Percentiles rank a stretch among this genome's conserved stretches.
Evolutionary conservation across 2,888 invertebrate species (phyloP).

Genomic region (Acanthoscelides obtectus): DNA sequence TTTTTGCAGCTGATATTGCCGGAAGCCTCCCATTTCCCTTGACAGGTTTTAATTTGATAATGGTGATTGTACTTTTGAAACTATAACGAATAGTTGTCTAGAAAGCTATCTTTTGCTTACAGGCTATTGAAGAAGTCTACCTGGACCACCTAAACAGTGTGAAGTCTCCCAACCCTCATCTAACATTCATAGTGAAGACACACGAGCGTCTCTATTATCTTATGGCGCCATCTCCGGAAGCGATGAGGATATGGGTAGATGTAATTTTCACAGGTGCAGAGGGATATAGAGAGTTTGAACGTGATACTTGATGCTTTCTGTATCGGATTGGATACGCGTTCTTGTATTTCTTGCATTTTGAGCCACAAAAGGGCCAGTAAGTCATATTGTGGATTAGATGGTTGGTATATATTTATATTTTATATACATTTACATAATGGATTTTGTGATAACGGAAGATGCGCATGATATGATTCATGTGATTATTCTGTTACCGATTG

Average conservation of each 20-base stretch:
- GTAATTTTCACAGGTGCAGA: conserved; percentile 91
- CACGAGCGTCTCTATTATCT: conserved; percentile 83
- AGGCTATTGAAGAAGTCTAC: conserved; percentile 96
- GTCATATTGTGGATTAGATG: background rate
- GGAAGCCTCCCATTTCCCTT: too few relatives aligned
- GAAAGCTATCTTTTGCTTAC: conserved; percentile 29
- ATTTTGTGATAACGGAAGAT: background rate
- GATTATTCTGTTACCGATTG: background rate
- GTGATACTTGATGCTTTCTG: conserved; percentile 38
- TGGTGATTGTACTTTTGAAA: too few relatives aligned
- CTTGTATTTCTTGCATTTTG: background rate
- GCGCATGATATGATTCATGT: background rate
- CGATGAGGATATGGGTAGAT: conserved; percentile 96
- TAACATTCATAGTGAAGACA: conserved; percentile 94
- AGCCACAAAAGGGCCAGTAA: background rate
- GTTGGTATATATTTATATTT: background rate
- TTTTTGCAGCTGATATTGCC: too few relatives aligned
- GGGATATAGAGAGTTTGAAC: conserved; percentile 71
- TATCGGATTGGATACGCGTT: background rate
- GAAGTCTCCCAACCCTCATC: conserved; percentile 84
- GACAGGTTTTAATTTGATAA: too few relatives aligned
- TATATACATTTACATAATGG: background rate
- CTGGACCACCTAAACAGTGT: conserved; percentile 91
- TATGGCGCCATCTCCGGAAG: conserved; percentile 90
- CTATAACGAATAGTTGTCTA: too few relatives aligned